These are phyloP conservation scores for Amphilophus citrinellus DNA, from an alignment of 2,113 vertebrate species.

Conservation along the genomic window DNA sequence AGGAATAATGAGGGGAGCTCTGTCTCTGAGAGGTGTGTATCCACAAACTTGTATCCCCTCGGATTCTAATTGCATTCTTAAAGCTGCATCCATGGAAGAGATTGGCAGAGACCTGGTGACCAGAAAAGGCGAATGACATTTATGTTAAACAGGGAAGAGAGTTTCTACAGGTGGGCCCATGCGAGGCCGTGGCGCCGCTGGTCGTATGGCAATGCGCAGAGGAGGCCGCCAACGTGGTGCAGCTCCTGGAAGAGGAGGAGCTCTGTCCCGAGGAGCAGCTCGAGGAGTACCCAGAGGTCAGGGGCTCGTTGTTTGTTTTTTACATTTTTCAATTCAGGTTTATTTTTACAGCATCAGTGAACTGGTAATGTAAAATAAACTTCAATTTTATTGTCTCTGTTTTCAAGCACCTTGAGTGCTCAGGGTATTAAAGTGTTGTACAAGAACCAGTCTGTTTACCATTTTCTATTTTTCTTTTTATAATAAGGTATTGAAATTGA, in stretches of 20 bases:
- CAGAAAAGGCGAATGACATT: neutral
- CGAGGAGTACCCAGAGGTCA: slow-evolving; percentile 75
- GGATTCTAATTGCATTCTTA: neutral
- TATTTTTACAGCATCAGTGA: neutral
- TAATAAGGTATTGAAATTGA: too few relatives aligned
- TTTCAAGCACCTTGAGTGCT: too few relatives aligned
- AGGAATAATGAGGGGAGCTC: slow-evolving; percentile 87
- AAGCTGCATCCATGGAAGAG: neutral
- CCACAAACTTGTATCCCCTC: neutral
- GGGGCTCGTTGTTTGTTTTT: neutral
- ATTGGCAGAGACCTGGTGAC: neutral
- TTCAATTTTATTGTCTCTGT: too few relatives aligned
- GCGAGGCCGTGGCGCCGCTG: slow-evolving; percentile 87
- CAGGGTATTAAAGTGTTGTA: too few relatives aligned
- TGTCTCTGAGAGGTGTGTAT: slow-evolving; percentile 88
- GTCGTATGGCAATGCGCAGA: slow-evolving; percentile 88
- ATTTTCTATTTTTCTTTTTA: too few relatives aligned
- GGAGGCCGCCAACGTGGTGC: slow-evolving; percentile 84
- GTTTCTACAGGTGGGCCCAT: slow-evolving; percentile 80
- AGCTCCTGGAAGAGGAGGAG: slow-evolving; percentile 84
- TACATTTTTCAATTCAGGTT: neutral
- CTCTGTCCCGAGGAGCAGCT: slow-evolving; percentile 85
- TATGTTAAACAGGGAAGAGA: slow-evolving; percentile 58
- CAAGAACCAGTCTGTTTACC: neutral
- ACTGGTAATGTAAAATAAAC: too few relatives aligned